Evolutionary conservation across 2,888 invertebrate genomes (phyloP).

Genomic region (Keiferia lycopersicella): DNA sequence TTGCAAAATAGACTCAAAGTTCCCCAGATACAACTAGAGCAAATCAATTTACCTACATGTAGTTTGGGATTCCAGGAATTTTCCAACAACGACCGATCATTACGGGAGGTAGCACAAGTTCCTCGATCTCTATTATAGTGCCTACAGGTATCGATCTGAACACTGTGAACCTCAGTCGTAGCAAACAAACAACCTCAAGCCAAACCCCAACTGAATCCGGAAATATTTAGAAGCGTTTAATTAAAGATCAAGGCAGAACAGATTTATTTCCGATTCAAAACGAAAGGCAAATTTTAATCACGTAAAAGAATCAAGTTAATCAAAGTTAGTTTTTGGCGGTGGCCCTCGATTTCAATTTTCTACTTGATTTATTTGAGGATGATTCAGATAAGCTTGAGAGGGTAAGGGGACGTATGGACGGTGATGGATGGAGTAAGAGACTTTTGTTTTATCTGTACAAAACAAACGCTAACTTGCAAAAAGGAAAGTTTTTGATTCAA

Average conservation of each 20-base stretch:
- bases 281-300: conserved; percentile 50
- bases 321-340: conserved; percentile 58
- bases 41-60: conserved; percentile 7
- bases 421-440: conserved; percentile 32
- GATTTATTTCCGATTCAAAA: conserved; percentile 21
- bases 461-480: conserved; percentile 9
- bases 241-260: conserved; percentile 21
- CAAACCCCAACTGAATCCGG: neutral
- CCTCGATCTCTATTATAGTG: neutral
- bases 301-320: conserved; percentile 55
- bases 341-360: conserved; percentile 68
- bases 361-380: conserved; percentile 68
- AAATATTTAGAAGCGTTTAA: conserved; percentile 16
- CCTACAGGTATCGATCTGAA: neutral
- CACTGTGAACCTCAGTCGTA: neutral
- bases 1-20: neutral
- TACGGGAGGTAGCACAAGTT: conserved; percentile 5
- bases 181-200: conserved; percentile 4
- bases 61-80: neutral
- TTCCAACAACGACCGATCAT: neutral
- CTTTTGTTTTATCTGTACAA: conserved; percentile 24
- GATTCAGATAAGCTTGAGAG: conserved; percentile 53
- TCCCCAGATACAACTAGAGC: neutral
- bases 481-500: neutral
- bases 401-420: conserved; percentile 36